Evolutionary conservation across 2,888 invertebrate species (phyloP).

Genomic region (Oxycera nigricornis): DNA sequence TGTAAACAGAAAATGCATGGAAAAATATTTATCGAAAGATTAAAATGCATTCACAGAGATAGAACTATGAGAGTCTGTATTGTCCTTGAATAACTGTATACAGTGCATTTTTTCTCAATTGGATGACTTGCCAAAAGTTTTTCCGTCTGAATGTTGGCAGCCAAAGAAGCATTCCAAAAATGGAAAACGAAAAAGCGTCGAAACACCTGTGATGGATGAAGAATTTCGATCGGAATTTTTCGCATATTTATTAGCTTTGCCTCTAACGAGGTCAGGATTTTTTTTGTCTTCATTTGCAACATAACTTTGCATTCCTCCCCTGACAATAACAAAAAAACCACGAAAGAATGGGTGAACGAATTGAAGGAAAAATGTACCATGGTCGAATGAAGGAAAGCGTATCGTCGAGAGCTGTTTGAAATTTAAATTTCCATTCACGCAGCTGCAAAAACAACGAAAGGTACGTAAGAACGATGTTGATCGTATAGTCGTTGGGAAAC

Average conservation of each 20-base stretch:
- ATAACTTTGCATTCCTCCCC: not conserved
- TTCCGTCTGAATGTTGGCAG: too few relatives aligned
- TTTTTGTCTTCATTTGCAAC: not conserved
- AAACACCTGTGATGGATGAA: slow-evolving; percentile 42
- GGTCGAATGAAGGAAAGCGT: not conserved
- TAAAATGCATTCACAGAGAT: too few relatives aligned
- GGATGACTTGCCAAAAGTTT: too few relatives aligned
- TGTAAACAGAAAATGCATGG: not conserved
- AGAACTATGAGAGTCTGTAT: too few relatives aligned
- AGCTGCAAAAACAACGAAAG: not conserved
- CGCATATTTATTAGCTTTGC: slow-evolving; percentile 42
- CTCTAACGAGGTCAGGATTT: slow-evolving; percentile 24
- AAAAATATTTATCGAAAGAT: too few relatives aligned
- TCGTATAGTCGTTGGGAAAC: too few relatives aligned
- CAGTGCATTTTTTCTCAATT: too few relatives aligned
- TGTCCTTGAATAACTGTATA: too few relatives aligned
- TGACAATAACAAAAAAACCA: not conserved
- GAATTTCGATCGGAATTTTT: slow-evolving; percentile 45
- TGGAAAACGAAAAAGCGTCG: slow-evolving; percentile 10
- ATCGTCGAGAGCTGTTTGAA: slow-evolving; percentile 48
- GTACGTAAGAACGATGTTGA: slow-evolving; percentile 16
- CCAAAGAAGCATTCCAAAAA: too few relatives aligned
- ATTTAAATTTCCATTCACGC: slow-evolving; percentile 50
- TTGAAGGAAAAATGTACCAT: not conserved
- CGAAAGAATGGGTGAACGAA: not conserved